Conservation (phyloP, 2,113 vertebrate genomes). For the Otus sunia region DNA sequence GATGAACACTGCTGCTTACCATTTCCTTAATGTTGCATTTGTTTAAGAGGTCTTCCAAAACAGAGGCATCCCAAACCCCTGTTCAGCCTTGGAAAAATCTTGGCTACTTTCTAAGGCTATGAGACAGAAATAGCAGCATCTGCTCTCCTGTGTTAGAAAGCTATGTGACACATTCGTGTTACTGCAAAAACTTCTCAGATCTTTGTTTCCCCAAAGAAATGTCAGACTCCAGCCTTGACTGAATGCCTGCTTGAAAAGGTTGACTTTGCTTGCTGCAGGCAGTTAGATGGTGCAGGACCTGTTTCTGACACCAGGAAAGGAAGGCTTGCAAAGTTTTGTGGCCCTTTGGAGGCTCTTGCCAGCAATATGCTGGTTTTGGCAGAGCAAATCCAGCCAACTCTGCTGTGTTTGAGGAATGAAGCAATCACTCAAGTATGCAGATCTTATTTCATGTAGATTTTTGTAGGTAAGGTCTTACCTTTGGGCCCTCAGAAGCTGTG, state of each 20-base stretch:
- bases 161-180: not conserved
- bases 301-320: not conserved
- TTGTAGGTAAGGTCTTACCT: not conserved
- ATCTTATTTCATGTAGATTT: not conserved
- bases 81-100: not conserved
- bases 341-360: not conserved
- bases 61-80: not conserved
- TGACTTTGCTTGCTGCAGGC: not conserved
- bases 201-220: not conserved
- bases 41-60: not conserved
- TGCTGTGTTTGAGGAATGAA: not conserved
- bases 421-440: not conserved
- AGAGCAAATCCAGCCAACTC: not conserved
- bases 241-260: not conserved
- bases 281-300: not conserved
- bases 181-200: constrained; percentile 1
- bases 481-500: not conserved
- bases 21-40: not conserved
- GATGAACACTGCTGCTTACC: not conserved
- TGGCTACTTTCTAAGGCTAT: not conserved
- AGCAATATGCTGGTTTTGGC: not conserved
- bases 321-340: not conserved
- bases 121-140: not conserved
- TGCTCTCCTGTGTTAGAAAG: not conserved
- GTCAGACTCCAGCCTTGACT: not conserved